phyloP scores from a whole-genome alignment of 1,140 invertebrate species.

The Drosophila pandora region DNA sequence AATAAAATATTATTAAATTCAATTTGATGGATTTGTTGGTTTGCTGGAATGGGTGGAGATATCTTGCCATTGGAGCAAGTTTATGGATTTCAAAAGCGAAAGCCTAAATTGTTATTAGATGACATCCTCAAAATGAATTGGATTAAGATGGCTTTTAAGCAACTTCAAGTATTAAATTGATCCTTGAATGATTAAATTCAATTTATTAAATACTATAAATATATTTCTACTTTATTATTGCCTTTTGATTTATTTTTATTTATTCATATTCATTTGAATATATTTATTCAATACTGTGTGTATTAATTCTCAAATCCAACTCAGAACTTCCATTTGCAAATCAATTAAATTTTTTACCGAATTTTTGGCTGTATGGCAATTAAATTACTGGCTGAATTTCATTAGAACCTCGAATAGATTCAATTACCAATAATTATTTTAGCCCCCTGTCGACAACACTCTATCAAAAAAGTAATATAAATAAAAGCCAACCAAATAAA shows the following conservation, averaged over 20 bases:
- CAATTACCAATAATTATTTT: constrained; percentile 53
- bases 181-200: constrained; percentile 11
- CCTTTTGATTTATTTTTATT: neutral
- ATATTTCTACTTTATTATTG: neutral
- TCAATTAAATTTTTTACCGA: neutral
- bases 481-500: constrained; percentile 5
- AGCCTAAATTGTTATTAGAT: constrained; percentile 22
- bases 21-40: constrained; percentile 51
- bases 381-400: constrained; percentile 14
- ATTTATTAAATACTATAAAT: neutral
- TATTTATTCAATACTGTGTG: neutral
- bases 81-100: constrained; percentile 23
- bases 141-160: neutral
- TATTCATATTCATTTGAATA: neutral
- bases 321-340: neutral
- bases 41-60: neutral
- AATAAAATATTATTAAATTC: constrained; percentile 57
- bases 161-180: too few relatives aligned
- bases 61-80: neutral
- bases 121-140: constrained; percentile 13
- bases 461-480: constrained; percentile 8
- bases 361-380: neutral
- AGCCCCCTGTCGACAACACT: neutral
- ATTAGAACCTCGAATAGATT: constrained; percentile 3
- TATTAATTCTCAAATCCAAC: neutral